phyloP scores from a whole-genome alignment of 2,888 invertebrate genomes.

The Omphaloscelis lunosa region DNA sequence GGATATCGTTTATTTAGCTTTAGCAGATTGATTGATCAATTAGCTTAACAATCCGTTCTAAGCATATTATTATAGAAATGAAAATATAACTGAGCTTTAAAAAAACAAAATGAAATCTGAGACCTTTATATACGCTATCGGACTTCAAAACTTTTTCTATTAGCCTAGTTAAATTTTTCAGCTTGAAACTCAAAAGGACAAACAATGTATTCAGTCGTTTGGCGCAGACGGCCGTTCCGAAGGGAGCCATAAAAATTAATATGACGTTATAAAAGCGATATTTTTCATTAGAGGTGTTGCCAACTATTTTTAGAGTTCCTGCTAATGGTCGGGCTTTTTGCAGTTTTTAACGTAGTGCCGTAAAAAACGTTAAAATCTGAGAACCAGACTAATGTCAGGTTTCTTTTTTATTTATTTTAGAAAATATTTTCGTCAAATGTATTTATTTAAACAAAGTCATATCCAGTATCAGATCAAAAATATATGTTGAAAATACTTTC shows the following conservation, averaged over 20 bases:
- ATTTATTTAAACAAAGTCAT: neutral
- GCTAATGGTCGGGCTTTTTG: conserved; percentile 50
- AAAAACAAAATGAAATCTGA: conserved; percentile 5
- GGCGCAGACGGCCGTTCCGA: conserved; percentile 33
- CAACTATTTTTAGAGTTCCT: conserved; percentile 49
- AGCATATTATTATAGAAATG: neutral
- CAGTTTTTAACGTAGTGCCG: conserved; percentile 11
- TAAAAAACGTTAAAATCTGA: neutral
- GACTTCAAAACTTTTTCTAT: conserved; percentile 52
- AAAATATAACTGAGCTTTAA: neutral
- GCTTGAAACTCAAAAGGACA: conserved; percentile 44
- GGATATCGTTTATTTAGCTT: neutral
- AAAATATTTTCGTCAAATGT: neutral
- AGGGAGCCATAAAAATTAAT: conserved; percentile 59
- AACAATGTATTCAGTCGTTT: conserved; percentile 60
- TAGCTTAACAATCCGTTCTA: neutral
- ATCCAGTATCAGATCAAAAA: neutral
- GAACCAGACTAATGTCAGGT: neutral
- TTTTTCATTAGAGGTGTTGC: conserved; percentile 59
- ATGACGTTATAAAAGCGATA: conserved; percentile 49
- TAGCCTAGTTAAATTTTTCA: conserved; percentile 44
- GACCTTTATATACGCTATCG: conserved; percentile 7
- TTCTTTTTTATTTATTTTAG: neutral
- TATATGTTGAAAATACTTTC: neutral
- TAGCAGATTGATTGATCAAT: neutral